These are phyloP conservation scores for Mystacides longicornis DNA, from an alignment of 2,888 invertebrate species.

Conservation along the genomic window DNA sequence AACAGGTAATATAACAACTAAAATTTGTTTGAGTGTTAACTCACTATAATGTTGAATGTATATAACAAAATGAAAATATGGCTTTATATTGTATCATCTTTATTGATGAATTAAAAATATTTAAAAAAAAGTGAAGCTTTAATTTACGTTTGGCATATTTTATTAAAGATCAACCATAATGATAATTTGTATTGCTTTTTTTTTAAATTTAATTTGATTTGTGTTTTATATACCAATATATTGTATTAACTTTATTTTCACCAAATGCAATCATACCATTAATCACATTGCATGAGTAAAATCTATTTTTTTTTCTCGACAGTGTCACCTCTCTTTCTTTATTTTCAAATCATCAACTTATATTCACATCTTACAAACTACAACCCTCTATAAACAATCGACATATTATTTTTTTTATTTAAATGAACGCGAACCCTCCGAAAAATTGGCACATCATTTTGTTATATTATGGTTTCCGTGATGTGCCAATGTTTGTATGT, in stretches of 20 bases:
- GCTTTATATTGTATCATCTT: conserved; percentile 16
- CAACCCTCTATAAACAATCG: no score
- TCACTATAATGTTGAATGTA: background rate
- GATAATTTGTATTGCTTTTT: background rate
- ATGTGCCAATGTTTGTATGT: no score
- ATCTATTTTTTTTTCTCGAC: background rate
- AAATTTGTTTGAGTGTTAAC: background rate
- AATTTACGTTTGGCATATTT: background rate
- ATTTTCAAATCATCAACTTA: no score
- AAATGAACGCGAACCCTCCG: no score
- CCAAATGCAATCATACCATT: background rate
- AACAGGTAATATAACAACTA: conserved; percentile 41
- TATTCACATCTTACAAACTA: no score
- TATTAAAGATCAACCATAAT: background rate
- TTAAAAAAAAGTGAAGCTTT: background rate
- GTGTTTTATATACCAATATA: background rate
- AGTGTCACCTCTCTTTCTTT: no score
- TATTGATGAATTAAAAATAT: background rate
- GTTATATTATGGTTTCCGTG: no score
- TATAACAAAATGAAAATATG: conserved; percentile 11
- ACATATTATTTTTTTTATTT: no score
- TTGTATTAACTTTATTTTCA: no score
- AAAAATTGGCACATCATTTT: no score
- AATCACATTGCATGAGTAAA: background rate
- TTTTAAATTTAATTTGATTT: background rate